A percentile compares a stretch with the other conserved stretches of the same genome.
Evolutionary conservation across 2,888 invertebrate species (phyloP).

Genomic region (Leptura quadrifasciata): DNA sequence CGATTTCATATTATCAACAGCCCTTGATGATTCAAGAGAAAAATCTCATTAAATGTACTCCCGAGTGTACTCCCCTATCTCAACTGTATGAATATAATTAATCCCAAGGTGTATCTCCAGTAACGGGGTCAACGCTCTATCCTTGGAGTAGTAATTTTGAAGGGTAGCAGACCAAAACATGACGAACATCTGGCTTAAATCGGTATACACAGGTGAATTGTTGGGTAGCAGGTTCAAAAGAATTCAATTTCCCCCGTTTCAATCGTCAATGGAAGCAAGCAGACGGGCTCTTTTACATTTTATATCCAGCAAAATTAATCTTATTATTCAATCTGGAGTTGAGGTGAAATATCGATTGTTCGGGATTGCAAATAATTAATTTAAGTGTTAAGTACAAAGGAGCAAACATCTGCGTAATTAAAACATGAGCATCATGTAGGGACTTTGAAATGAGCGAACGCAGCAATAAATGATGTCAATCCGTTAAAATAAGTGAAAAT

Average conservation of each 20-base stretch:
- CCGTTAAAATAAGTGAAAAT: too few species aligned
- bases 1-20: too few species aligned
- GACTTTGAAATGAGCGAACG: too few species aligned
- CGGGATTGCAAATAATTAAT: background rate
- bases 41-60: background rate
- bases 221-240: slow-evolving; percentile 19
- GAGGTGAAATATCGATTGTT: background rate
- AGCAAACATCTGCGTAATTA: too few species aligned
- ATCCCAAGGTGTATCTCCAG: slow-evolving; percentile 8
- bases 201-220: slow-evolving; percentile 18
- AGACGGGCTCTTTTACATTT: slow-evolving; percentile 10
- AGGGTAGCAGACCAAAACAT: slow-evolving; percentile 21
- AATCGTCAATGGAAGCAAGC: background rate
- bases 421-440: too few species aligned
- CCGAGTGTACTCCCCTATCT: background rate
- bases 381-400: too few species aligned
- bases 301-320: slow-evolving; percentile 14
- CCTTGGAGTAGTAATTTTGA: slow-evolving; percentile 20
- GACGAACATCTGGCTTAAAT: slow-evolving; percentile 15
- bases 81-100: background rate
- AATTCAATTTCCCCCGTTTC: slow-evolving; percentile 10
- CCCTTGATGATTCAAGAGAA: background rate
- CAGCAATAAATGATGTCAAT: too few species aligned
- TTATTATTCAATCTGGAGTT: slow-evolving; percentile 10
- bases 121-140: slow-evolving; percentile 20